These are phyloP conservation scores for Neoarius graeffei DNA, from an alignment of 2,113 vertebrate species.

Conservation along the genomic window DNA sequence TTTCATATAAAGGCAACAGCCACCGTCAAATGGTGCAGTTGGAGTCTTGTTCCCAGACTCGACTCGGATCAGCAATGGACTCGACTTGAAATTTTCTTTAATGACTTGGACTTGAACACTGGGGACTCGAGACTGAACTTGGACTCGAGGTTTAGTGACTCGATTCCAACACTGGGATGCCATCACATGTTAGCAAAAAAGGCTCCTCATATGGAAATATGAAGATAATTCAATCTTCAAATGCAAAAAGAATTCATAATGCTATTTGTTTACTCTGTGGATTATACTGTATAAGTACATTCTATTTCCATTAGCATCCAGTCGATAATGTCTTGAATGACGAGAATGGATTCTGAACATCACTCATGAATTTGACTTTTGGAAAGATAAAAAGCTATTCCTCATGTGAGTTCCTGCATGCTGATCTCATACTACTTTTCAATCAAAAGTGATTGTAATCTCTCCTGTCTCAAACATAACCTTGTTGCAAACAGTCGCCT, in stretches of 20 bases:
- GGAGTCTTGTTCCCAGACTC: no score
- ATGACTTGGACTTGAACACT: no score
- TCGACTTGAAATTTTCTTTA: no score
- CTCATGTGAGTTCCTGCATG: constrained; percentile 10
- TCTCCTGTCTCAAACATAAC: constrained; percentile 64
- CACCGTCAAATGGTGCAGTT: no score
- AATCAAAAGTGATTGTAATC: constrained; percentile 68
- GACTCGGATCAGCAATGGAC: no score
- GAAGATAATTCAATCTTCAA: constrained; percentile 12
- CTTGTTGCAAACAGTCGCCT: constrained; percentile 69
- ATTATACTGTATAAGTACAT: neutral
- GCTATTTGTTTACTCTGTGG: neutral
- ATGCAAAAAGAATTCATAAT: neutral
- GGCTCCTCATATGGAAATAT: constrained; percentile 32
- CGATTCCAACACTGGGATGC: no score
- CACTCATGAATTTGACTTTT: neutral
- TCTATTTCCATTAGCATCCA: neutral
- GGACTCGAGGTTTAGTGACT: no score
- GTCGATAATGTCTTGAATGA: neutral
- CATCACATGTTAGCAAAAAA: constrained; percentile 25
- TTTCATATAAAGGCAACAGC: no score
- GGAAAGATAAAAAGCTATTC: neutral
- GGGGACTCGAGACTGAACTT: no score
- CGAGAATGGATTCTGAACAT: neutral
- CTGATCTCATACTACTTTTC: constrained; percentile 63